Evolutionary conservation across 1,140 invertebrate species (phyloP).

Genomic region (Drosophila azteca): DNA sequence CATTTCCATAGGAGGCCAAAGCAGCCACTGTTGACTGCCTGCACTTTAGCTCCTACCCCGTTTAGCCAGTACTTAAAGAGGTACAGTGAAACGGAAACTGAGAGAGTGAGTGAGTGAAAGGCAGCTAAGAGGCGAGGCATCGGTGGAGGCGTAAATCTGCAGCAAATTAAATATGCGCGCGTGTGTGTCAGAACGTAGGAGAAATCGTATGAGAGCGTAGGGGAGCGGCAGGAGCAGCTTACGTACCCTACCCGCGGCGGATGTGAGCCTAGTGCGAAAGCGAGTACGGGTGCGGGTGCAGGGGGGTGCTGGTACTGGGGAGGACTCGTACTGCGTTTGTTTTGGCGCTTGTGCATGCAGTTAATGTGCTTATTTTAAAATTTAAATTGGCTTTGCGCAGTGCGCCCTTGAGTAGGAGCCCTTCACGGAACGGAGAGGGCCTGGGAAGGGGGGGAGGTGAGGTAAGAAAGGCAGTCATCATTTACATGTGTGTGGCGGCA

Average conservation of each 20-base stretch:
- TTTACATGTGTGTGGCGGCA: not conserved
- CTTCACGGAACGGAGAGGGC: constrained; percentile 16
- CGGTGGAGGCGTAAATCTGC: constrained; percentile 54
- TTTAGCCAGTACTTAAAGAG: not conserved
- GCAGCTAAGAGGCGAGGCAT: not conserved
- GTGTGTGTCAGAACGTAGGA: constrained; percentile 10
- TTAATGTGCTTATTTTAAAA: constrained; percentile 82
- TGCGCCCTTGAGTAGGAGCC: constrained; percentile 60
- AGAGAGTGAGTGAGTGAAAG: not conserved
- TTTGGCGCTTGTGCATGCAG: constrained; percentile 65
- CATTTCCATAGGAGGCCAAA: not conserved
- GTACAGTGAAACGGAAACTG: too few relatives aligned
- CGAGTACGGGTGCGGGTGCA: too few relatives aligned
- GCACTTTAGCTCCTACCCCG: not conserved
- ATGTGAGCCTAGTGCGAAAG: too few relatives aligned
- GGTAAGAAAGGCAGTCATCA: constrained; percentile 9
- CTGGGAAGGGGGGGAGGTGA: not conserved
- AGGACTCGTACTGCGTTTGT: constrained; percentile 22
- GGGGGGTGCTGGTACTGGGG: not conserved
- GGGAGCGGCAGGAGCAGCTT: not conserved
- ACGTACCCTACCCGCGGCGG: not conserved
- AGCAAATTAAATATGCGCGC: constrained; percentile 65
- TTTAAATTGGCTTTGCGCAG: constrained; percentile 81
- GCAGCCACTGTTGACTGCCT: not conserved
- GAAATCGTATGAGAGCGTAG: not conserved